phyloP scores from a whole-genome alignment of 2,797 vertebrate genomes.

The Pachyuromys duprasi region DNA sequence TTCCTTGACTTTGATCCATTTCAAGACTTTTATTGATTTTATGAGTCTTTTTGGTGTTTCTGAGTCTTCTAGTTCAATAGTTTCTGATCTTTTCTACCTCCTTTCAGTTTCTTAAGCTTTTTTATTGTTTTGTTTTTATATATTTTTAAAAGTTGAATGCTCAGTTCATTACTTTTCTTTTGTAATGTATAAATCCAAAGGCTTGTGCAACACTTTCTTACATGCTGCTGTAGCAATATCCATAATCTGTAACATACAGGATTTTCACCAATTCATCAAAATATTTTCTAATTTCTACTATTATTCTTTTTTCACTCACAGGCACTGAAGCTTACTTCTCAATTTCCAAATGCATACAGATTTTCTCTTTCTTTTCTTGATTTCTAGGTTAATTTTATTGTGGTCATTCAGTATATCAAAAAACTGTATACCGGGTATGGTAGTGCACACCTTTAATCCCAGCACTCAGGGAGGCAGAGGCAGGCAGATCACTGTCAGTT shows the following conservation, averaged over 20 bases:
- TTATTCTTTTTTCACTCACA: background rate
- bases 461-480: too few relatives aligned
- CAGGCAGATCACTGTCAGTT: too few relatives aligned
- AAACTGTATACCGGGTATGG: background rate
- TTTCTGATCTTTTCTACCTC: slow-evolving; percentile 22
- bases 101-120: background rate
- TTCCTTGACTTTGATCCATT: background rate
- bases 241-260: background rate
- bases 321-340: background rate
- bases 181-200: background rate
- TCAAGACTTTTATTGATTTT: slow-evolving; percentile 8
- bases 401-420: background rate
- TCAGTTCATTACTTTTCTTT: slow-evolving; percentile 38
- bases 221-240: background rate
- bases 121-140: slow-evolving; percentile 38
- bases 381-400: background rate
- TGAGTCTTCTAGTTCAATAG: slow-evolving; percentile 41
- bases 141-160: slow-evolving; percentile 32
- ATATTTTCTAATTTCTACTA: background rate
- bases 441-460: too few relatives aligned
- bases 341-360: background rate
- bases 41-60: slow-evolving; percentile 11
- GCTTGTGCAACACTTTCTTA: slow-evolving; percentile 18
- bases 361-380: background rate
- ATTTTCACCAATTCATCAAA: slow-evolving; percentile 30